Evolutionary conservation across 2,113 vertebrate genomes (phyloP), one percentile per base, ranked within the genome.

Genomic region (Lasiurus cinereus): DNA sequence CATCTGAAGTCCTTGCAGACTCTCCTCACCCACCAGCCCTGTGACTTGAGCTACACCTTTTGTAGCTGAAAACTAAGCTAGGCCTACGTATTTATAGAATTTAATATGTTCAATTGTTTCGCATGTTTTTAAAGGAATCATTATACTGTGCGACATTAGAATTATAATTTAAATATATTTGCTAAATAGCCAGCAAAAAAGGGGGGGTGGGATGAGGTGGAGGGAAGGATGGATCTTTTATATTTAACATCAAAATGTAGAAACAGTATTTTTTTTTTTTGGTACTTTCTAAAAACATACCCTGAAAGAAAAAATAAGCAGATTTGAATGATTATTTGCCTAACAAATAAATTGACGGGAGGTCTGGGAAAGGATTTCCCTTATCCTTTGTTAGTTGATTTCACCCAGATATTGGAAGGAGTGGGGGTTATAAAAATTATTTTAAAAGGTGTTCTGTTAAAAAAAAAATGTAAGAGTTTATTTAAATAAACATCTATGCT

Each of bases 281-380:
- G 39, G 8, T 50, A 6, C 69, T 91, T 83, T 59, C 43, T 18
- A 54, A 88, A 92, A 85, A 54, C 36, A 69, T 70, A 77, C 33
- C 72, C 59, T 94, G 88, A 82, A 91, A 91, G 54, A 85, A 96
- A 80, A 69, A 62, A 93, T 59, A 88, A 73, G 77, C 69, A 96
- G 62, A 43, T 72, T 95, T 91, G 73, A 91, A 87, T 78, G 70
- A 94, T 64, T 77, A 89, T 52, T 27, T 18, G 48, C 74, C 67
- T 66, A 48, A 36, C 50, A 91, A 89, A 88, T 18, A 88, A 50
- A 83, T 54, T 27, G 50, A 91, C 31, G 16, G 33, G 46, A 59
- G 43, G 11, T 21, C 52, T 82, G 59, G 27, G 54, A 74, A 54
- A 80, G 29, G 67, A 84, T 80, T 27, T 48, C 31, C 27, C 67